Base-by-base conservation (phyloP, 2,113 vertebrate species). In the Ia io region DNA sequence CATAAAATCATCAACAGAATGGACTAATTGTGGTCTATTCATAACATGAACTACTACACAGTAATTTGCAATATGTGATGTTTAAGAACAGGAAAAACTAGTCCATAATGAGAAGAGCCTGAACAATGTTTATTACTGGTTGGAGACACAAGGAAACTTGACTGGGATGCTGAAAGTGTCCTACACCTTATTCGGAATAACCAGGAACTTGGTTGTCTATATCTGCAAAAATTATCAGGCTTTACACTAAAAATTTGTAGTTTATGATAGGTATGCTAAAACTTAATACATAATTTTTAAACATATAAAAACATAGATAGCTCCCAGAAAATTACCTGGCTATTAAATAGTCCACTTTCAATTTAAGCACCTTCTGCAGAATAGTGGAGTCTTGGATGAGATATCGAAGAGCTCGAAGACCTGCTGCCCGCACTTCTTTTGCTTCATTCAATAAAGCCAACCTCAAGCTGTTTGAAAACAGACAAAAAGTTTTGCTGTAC, bases 271-370 rank as follows among this genome's bases (percentile, higher is more conserved):
- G n/a, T 30, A 91, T 35, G 25, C 44, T 95, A 63, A 95, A 94
- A 94, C 3, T 63, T 23, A 71, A 90, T 20, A 83, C 20, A 51
- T 30, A 88, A 89, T 70, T 84, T 40, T 40, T n/a, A 73, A 91
- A 70, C 23, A 86, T 40, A 51, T 17, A 73, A 49, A 73, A 92
- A 49, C 13, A 88, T 0, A 84, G 8, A 51, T 1, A 69, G 63
- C 20, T 69, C 71, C 88, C 35, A 4, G 23, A 95, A 85, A 97
- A 97, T 98, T 98, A 99, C 99, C 99, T 99, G 95, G 99, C 98
- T 98, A 99, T 99, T 98, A 99, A 98, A 98, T 99, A 99, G 98
- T 99, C 99, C 98, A 99, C 99, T 98, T 99, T 99, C 89, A 99
- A 98, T 88, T 98, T 99, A 88, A 99, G 99, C 98, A 99, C 99